Evolutionary conservation across 2,113 vertebrate genomes (phyloP), one percentile per base, ranked within the genome.

Genomic region (Thinocorus orbignyianus): DNA sequence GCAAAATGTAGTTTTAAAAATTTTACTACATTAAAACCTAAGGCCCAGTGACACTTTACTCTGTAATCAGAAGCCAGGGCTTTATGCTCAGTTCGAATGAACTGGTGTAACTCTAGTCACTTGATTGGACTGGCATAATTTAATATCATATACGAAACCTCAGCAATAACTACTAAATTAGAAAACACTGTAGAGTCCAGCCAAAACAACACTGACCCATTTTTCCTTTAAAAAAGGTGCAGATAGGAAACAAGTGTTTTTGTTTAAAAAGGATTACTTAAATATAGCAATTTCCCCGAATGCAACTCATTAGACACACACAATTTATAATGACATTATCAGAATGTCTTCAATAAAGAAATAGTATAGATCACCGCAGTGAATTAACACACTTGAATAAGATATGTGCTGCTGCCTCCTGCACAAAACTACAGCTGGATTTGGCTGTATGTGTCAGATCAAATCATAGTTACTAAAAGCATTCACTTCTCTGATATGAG

Each of bases 381-480:
- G 48, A 90, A 86, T 93, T 93, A 95, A 74, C 44, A 66, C 55
- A 88, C 86, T 91, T 90, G 85, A 88, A 54, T 81, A 80, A 78
- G 68, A 86, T 83, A 90, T 74, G 16, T 42, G 31, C 28, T 57
- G 37, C 51, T 82, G 33, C 71, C 61, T 91, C 39, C 81, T 90
- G 33, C 60, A 92, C 64, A 88, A 48, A 69, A 73, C 33, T 94
- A 33, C 66, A 68, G 60, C 78, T 86, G 69, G 48, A 86, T 88
- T 81, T 95, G 39, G 39, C 54, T 88, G 42, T 39, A 70, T 74
- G 17, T 90, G 82, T 93, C 92, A 92, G 55, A 90, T 91, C 55
- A 78, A 78, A 95, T 92, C 48, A 72, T 17, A 81, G 35, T 68
- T 93, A 74, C 79, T 92, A 44, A 94, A 86, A 90, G 35, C 39